Evolutionary conservation across 2,113 vertebrate genomes (phyloP).

Genomic region (Halcyon senegalensis): DNA sequence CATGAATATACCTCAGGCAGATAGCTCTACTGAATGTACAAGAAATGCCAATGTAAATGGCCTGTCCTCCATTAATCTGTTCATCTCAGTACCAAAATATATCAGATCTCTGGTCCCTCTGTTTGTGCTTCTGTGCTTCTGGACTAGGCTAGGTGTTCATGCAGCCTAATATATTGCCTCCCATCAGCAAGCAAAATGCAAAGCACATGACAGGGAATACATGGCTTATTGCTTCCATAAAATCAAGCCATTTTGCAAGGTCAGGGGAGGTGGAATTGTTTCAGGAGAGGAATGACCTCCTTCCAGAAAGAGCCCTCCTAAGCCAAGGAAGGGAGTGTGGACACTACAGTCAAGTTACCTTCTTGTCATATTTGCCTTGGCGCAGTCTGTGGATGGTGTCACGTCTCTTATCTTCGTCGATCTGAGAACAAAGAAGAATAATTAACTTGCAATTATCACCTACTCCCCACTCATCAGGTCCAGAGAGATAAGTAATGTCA

Average conservation of each 20-base stretch:
- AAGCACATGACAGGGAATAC: not conserved
- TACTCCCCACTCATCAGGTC: not conserved
- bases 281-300: not conserved
- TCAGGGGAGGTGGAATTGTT: not conserved
- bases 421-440: conserved; percentile 77
- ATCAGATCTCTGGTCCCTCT: not conserved
- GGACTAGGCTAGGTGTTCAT: not conserved
- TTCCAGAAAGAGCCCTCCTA: not conserved
- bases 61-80: not conserved
- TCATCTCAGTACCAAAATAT: not conserved
- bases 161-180: not conserved
- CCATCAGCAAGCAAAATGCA: not conserved
- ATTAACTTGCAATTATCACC: conserved; percentile 36
- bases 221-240: not conserved
- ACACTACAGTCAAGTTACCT: conserved; percentile 76
- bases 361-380: conserved; percentile 93
- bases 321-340: not conserved
- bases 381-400: conserved; percentile 81
- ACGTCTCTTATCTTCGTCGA: conserved; percentile 91
- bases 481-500: not conserved
- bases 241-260: not conserved
- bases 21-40: not conserved
- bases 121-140: not conserved
- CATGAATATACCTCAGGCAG: not conserved
- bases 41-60: not conserved